A percentile compares a stretch with the other conserved stretches of the same genome.
These are phyloP conservation scores for Salvelinus alpinus DNA, from an alignment of 2,113 vertebrate genomes.

Conservation along the genomic window DNA sequence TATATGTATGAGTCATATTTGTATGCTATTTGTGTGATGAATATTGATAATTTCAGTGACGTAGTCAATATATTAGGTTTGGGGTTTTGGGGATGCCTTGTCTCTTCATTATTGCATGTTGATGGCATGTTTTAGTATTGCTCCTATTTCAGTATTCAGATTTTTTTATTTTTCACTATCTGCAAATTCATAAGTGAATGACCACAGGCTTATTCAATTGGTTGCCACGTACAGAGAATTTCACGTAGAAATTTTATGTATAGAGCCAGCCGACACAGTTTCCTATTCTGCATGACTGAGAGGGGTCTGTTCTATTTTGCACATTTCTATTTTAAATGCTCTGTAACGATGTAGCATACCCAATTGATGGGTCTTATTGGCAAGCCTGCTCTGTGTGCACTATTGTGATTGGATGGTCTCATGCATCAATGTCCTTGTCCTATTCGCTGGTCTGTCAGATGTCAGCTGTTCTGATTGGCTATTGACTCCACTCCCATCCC, in stretches of 20 bases:
- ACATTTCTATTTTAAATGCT: background rate
- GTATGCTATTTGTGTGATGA: background rate
- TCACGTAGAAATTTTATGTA: background rate
- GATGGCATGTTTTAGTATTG: background rate
- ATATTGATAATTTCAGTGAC: background rate
- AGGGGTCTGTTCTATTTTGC: background rate
- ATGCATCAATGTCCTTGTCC: background rate
- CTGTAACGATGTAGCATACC: background rate
- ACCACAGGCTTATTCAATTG: background rate
- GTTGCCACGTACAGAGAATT: background rate
- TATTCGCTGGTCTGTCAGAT: background rate
- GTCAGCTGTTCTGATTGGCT: background rate
- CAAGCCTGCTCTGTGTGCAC: background rate
- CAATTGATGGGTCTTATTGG: background rate
- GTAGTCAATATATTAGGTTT: background rate
- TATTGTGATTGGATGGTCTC: background rate
- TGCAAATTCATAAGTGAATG: background rate
- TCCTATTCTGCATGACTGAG: background rate
- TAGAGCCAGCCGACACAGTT: background rate
- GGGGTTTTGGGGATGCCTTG: background rate
- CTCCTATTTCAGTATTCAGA: background rate
- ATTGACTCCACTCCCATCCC: constrained; percentile 8
- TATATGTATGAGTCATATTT: too few relatives aligned
- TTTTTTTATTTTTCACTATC: background rate
- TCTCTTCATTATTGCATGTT: background rate